Evolutionary conservation across 1,140 invertebrate genomes (phyloP).

Genomic region (Saccostrea echinata): DNA sequence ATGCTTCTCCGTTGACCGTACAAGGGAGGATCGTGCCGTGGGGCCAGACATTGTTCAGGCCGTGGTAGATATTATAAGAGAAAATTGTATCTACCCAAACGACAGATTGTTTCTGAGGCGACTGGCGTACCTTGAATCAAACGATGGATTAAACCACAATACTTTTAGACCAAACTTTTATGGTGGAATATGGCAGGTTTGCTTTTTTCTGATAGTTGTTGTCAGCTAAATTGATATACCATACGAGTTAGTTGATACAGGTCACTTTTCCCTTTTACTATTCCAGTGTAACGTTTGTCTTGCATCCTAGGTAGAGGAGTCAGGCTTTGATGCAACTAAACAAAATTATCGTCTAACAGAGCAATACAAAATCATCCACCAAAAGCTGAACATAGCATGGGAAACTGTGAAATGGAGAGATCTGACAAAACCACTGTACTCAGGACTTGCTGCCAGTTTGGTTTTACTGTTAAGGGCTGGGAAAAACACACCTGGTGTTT

Average conservation of each 20-base stretch:
- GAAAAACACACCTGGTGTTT: neutral
- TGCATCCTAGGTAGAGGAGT: neutral
- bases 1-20: slow-evolving; percentile 48
- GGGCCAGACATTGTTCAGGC: slow-evolving; percentile 63
- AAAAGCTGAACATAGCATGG: slow-evolving; percentile 40
- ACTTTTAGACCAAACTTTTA: slow-evolving; percentile 55
- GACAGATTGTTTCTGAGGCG: slow-evolving; percentile 57
- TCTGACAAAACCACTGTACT: slow-evolving; percentile 58
- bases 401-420: slow-evolving; percentile 53
- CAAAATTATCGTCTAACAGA: neutral
- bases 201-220: neutral
- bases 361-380: neutral
- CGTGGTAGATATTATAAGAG: slow-evolving; percentile 60
- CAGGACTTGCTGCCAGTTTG: slow-evolving; percentile 60
- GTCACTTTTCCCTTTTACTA: neutral
- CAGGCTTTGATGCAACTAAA: neutral
- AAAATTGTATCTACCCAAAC: slow-evolving; percentile 53
- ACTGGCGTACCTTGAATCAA: slow-evolving; percentile 55
- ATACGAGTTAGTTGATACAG: neutral
- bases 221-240: no score
- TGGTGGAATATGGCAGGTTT: slow-evolving; percentile 61
- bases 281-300: neutral
- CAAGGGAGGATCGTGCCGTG: slow-evolving; percentile 40
- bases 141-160: slow-evolving; percentile 49
- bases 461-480: neutral